These are phyloP conservation scores for Beroe forskalii DNA, from an alignment of 37 sponge, comb jelly and placozoan genomes.

Conservation along the genomic window DNA sequence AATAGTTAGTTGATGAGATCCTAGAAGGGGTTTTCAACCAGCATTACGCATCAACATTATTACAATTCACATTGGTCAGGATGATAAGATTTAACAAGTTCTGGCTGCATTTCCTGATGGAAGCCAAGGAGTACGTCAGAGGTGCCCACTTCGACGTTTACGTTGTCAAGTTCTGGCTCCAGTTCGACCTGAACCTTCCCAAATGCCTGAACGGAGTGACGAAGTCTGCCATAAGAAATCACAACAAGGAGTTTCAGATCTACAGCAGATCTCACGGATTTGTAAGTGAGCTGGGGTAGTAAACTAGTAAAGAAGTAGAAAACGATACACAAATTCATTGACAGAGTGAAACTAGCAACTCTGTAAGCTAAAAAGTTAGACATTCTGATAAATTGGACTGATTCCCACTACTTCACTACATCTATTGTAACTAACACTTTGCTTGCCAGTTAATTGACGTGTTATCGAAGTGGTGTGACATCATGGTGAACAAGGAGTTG, in stretches of 20 bases:
- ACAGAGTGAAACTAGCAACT: no score
- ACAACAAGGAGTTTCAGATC: slow-evolving; percentile 36
- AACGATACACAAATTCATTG: no score
- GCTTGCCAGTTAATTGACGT: slow-evolving; percentile 27
- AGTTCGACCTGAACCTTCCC: slow-evolving; percentile 52
- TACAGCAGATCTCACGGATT: slow-evolving; percentile 36
- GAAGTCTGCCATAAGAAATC: neutral
- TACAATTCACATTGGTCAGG: no score
- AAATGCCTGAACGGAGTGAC: slow-evolving; percentile 19
- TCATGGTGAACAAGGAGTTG: neutral
- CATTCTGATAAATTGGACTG: no score
- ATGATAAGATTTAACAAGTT: slow-evolving; percentile 33
- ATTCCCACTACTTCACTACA: no score
- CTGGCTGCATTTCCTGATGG: neutral
- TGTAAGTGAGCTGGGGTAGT: no score
- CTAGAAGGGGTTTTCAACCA: no score
- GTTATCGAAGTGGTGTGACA: slow-evolving; percentile 16
- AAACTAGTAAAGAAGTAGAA: no score
- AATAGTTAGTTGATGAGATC: no score
- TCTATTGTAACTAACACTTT: neutral
- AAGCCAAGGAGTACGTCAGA: neutral
- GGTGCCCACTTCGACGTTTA: slow-evolving; percentile 44
- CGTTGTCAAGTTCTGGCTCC: slow-evolving; percentile 35
- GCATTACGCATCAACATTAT: no score
- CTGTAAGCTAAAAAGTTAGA: no score